Evolutionary conservation across 2,888 invertebrate genomes (phyloP), one percentile per base, ranked within the genome.

Genomic region (Timandra comae): DNA sequence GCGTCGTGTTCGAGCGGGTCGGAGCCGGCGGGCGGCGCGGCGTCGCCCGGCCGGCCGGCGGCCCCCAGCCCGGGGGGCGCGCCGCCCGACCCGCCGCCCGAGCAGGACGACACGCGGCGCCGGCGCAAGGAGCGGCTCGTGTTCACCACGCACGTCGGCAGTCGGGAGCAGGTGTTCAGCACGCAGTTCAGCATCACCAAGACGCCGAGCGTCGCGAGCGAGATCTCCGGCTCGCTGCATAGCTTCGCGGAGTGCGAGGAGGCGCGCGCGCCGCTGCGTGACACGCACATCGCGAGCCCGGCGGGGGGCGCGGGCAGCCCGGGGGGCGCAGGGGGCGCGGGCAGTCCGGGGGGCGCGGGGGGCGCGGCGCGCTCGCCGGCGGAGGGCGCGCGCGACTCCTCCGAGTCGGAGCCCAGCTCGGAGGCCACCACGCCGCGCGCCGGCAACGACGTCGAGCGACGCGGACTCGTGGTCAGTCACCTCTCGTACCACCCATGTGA

Each of bases 71-170:
- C 31, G 30, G 29, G 11, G 28, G 27, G 9, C 10, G 24, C 35
- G 7, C 33, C 30, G 27, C 4, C 43, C 19, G 31, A 33, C 10
- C 24, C 32, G 9, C 35, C 29, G 21, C 23, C 32, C 34, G 30
- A 23, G 29, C 19, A 28, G 3, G 50, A 48, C 7, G 50, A 52
- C 0, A 54, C 59, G 4, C 56, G 55, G 5, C 52, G 50, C 3
- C 55, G 58, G 8, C 57, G 70, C 21, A 71, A 67, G 30, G 78
- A 80, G 41, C 79, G 90, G 27, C 70, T 91, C 27, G 79, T 91
- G 31, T 92, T 92, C 61, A 88, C 89, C 33, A 92, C 91, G 5
- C 88, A 90, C 46, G 77, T 92, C 26, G 91, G 91, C 16, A 91
- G 90, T 55, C 86, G 88, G 56, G 91, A 91, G 52, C 91, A 91